Conservation (phyloP, 2,797 vertebrate genomes). For the Dermochelys coriacea region DNA sequence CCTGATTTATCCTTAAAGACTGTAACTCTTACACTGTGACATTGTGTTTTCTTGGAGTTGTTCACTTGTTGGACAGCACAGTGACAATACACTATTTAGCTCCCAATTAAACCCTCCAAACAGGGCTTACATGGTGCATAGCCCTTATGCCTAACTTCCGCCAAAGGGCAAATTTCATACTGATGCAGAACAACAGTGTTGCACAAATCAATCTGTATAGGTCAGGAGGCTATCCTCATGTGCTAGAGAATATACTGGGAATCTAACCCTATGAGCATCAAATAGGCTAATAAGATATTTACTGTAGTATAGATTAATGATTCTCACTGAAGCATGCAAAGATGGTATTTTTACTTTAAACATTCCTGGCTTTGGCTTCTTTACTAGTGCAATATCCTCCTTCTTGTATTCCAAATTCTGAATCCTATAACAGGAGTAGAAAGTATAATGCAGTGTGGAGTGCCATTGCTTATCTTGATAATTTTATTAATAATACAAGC, state of each 20-base stretch:
- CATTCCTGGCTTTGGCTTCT: not conserved
- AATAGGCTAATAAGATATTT: not conserved
- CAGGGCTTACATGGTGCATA: not conserved
- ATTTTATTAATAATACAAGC: not conserved
- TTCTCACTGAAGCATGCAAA: not conserved
- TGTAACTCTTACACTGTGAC: too few species aligned
- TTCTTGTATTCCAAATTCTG: not conserved
- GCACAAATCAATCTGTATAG: not conserved
- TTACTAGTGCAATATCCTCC: not conserved
- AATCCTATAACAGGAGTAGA: not conserved
- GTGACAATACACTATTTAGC: not conserved
- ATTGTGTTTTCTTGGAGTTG: too few species aligned
- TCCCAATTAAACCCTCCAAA: not conserved
- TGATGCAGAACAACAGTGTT: not conserved
- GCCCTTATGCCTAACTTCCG: not conserved
- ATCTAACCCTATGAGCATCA: not conserved
- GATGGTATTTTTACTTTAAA: not conserved
- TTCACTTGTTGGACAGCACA: not conserved
- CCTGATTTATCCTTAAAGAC: too few species aligned
- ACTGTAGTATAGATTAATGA: not conserved
- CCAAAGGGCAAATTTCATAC: not conserved
- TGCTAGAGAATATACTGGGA: not conserved
- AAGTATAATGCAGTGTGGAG: not conserved
- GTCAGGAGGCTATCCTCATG: not conserved
- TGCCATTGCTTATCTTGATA: not conserved